These are phyloP conservation scores for Hemiscyllium ocellatum DNA, from an alignment of 2,113 vertebrate genomes.

Conservation along the genomic window DNA sequence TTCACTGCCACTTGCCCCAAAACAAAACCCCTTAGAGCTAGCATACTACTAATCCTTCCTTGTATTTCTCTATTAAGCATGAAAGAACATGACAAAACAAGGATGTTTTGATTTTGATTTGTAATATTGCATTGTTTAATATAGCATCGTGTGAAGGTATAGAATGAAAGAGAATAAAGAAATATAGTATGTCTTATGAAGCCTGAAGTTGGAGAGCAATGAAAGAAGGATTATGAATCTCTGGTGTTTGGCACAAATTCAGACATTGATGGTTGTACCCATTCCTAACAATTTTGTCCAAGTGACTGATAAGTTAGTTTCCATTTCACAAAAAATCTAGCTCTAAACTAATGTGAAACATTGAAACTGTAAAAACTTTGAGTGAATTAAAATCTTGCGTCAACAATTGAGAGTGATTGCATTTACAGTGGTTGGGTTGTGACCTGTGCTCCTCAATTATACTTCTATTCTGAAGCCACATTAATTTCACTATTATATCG, in stretches of 20 bases:
- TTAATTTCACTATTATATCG: neutral
- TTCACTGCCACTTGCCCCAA: neutral
- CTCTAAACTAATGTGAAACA: neutral
- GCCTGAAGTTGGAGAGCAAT: neutral
- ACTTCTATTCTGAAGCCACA: neutral
- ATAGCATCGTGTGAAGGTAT: neutral
- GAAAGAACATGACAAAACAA: neutral
- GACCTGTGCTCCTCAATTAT: neutral
- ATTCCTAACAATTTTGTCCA: neutral
- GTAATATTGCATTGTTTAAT: neutral
- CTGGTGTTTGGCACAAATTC: neutral
- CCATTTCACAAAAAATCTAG: neutral
- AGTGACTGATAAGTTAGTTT: neutral
- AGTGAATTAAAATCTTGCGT: neutral
- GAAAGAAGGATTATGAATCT: neutral
- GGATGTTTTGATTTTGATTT: neutral
- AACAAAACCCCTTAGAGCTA: neutral
- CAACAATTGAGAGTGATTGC: neutral
- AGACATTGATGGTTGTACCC: neutral
- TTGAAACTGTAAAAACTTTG: neutral
- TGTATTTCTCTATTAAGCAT: neutral
- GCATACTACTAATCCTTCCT: neutral
- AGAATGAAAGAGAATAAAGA: neutral
- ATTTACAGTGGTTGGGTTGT: neutral
- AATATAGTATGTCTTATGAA: neutral